Evolutionary conservation across 1,140 invertebrate species (phyloP).

Genomic region (Drosophila truncata): DNA sequence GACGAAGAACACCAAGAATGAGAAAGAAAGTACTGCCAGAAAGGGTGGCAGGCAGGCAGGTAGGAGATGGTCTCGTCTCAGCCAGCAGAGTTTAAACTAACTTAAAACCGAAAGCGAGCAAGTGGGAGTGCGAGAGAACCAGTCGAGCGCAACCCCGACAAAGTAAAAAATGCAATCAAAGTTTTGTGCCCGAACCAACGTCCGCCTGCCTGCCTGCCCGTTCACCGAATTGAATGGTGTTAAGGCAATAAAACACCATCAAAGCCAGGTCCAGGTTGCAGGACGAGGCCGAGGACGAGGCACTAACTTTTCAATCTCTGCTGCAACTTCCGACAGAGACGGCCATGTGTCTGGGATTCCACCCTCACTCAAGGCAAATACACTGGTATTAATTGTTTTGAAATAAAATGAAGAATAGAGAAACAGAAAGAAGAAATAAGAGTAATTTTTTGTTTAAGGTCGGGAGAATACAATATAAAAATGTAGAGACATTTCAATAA

Average conservation of each 20-base stretch:
- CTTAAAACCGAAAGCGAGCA: conserved; percentile 58
- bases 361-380: background rate
- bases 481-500: too few species aligned
- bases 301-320: conserved; percentile 80
- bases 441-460: background rate
- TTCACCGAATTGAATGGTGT: conserved; percentile 56
- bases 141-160: conserved; percentile 17
- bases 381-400: background rate
- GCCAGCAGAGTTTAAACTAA: conserved; percentile 70
- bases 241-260: conserved; percentile 79
- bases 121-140: conserved; percentile 4
- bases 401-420: background rate
- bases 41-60: background rate
- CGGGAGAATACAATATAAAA: background rate
- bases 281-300: conserved; percentile 13
- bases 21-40: conserved; percentile 1
- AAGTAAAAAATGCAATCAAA: conserved; percentile 78
- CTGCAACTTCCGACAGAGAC: conserved; percentile 61
- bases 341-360: conserved; percentile 28
- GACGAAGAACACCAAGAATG: conserved; percentile 17
- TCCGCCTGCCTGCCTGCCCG: background rate
- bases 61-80: background rate
- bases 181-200: conserved; percentile 49
- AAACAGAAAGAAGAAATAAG: background rate
- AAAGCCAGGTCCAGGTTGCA: conserved; percentile 41